Conservation (phyloP, 2,888 invertebrate species). For the Melanchra persicariae region DNA sequence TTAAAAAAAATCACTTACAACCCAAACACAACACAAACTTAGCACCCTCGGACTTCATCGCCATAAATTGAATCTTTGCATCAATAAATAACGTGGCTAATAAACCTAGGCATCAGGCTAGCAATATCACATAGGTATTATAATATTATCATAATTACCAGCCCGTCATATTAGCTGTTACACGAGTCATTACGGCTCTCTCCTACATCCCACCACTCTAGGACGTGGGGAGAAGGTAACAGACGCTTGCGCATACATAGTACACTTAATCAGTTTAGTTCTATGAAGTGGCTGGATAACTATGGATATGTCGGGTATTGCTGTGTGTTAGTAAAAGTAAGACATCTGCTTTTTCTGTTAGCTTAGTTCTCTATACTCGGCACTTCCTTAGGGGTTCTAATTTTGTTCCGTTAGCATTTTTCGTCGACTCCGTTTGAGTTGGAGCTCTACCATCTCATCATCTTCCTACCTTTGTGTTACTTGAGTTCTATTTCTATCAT, state of each 20-base stretch:
- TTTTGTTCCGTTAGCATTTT: neutral
- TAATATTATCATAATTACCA: slow-evolving; percentile 57
- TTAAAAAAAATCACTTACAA: too few relatives aligned
- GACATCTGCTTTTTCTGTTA: neutral
- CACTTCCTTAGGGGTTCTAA: neutral
- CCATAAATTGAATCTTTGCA: slow-evolving; percentile 20
- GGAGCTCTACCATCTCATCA: neutral
- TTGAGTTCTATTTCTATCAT: neutral
- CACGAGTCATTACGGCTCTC: slow-evolving; percentile 54
- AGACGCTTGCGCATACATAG: slow-evolving; percentile 32
- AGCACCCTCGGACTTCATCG: neutral
- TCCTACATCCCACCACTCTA: slow-evolving; percentile 20
- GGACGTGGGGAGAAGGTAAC: neutral
- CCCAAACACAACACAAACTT: too few relatives aligned
- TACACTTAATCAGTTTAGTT: slow-evolving; percentile 28
- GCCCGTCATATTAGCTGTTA: slow-evolving; percentile 47
- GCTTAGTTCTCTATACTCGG: neutral
- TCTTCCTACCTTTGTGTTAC: too few relatives aligned
- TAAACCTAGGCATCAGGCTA: slow-evolving; percentile 24
- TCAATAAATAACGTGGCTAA: neutral
- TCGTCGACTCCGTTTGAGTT: neutral
- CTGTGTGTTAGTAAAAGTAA: neutral
- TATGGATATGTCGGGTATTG: too few relatives aligned
- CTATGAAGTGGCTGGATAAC: slow-evolving; percentile 6
- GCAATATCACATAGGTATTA: slow-evolving; percentile 40